Conservation (phyloP, 1,140 invertebrate genomes). For the Ladona fulva region DNA sequence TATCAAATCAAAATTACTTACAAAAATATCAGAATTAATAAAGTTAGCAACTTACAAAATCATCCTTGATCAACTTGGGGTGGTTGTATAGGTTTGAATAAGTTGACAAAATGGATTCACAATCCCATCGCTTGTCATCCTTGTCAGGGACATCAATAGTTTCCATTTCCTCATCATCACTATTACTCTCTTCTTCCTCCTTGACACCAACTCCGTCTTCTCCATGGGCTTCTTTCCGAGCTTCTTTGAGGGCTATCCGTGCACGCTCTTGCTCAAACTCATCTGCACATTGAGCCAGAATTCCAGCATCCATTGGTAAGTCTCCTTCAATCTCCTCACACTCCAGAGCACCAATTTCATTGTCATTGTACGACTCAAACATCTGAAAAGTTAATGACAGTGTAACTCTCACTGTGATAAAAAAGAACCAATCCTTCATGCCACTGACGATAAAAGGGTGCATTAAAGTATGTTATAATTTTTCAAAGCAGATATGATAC, state of each 20-base stretch:
- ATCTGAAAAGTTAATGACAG: constrained; percentile 46
- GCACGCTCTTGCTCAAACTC: constrained; percentile 42
- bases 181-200: constrained; percentile 44
- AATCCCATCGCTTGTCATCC: constrained; percentile 78
- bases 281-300: constrained; percentile 48
- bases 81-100: constrained; percentile 87
- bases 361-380: constrained; percentile 79
- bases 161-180: constrained; percentile 49
- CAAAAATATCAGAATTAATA: too few relatives aligned
- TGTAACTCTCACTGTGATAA: too few relatives aligned
- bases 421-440: too few relatives aligned
- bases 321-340: constrained; percentile 82
- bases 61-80: constrained; percentile 74
- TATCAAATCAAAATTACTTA: too few relatives aligned
- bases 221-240: constrained; percentile 29
- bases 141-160: constrained; percentile 50
- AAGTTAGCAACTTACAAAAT: constrained; percentile 21
- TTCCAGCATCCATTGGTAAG: constrained; percentile 53
- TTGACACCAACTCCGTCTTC: constrained; percentile 33
- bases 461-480: too few relatives aligned
- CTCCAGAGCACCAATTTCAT: constrained; percentile 79
- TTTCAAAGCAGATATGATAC: too few relatives aligned
- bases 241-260: constrained; percentile 3
- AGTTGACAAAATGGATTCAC: constrained; percentile 81
- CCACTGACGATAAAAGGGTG: too few relatives aligned